Evolutionary conservation across 1,140 invertebrate species (phyloP), one percentile per base, ranked within the genome.

Genomic region (Odontomachus brunneus): DNA sequence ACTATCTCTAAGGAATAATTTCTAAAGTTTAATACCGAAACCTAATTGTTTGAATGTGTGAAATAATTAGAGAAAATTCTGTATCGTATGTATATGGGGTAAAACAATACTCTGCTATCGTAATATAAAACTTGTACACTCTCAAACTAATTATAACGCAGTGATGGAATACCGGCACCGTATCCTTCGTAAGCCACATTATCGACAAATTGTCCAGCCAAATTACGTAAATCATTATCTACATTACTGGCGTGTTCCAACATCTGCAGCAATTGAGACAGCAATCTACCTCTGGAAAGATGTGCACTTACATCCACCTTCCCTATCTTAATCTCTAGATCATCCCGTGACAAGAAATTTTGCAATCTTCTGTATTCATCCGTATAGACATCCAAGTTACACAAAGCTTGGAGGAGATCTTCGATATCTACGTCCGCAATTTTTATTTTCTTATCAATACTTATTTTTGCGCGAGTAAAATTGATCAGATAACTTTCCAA

Each of bases 271-370:
- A 85, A 53, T 19, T 66, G 66, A 22, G 38, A 26, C 24, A 83
- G 26, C 3, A 85, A 65, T 83, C 81, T 85, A 33, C 67, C 84
- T 3, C 84, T 83, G 1, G 84, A 83, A 0, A 81, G 84, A 85
- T 85, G 49, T 14, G 19, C 81, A 7, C 48, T 51, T 1, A 85
- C 15, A 3, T 83, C 57, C 14, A 84, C 9, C 24, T 69, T 38
- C 2, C 84, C 84, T 65, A 85, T 38, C 14, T 65, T 60, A 0
- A 17, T 24, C 24, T 83, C 66, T 14, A 85, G 59, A 1, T 67
- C 14, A 0, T 29, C 26, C 17, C 60, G 51, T 11, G 60, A 84
- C 33, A 83, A 33, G 22, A 62, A 82, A 14, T 9, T 72, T 11
- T 51, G 11, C 29, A 82, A 59, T 1, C 0, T 60, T 69, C 2